Base-by-base conservation (phyloP, 2,113 vertebrate species). In the Poeciliopsis turrubarensis region DNA sequence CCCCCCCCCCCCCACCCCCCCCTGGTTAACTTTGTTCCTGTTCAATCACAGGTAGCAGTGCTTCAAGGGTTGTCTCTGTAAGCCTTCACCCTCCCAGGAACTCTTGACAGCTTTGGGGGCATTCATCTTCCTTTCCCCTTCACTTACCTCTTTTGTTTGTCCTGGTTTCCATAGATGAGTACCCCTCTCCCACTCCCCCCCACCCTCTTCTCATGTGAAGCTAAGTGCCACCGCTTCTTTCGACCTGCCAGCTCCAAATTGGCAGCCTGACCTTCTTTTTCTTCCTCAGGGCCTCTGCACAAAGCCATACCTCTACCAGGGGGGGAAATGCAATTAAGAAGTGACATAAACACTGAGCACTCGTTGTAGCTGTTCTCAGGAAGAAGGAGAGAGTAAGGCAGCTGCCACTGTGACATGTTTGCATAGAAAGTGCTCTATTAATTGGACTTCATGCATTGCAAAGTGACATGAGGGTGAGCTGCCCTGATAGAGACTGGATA, bases 311-410 rank as follows among this genome's bases (percentile, higher is more conserved):
- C 90, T 92, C 79, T 85, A 89, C 81, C 87, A 84, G 87, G 88
- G 87, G 86, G 86, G 68, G 67, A 85, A 87, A 90, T 89, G 88
- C 91, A 93, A 93, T 93, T 92, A 92, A 90, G 90, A 91, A 90
- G 90, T 93, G 92, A 93, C 93, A 93, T 89, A 90, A 93, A 92
- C 92, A 91, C 87, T 92, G 90, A 91, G 89, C 85, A 87, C 90
- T 78, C 86, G 72, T 89, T 91, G 89, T 91, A 93, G 81, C 73
- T 27, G 44, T 87, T 83, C 75, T 83, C 77, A 66, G 60, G 73
- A 81, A 83, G 78, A 80, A 77, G 82, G 80, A 73, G 89, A 67
- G 78, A 80, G 84, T 62, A 57, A 67, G 79, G 74, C 84, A 82
- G 86, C 86, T 89, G 87, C 87, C 83, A 80, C 67, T 73, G 88